These are phyloP conservation scores for Diplosoma virens DNA, from an alignment of 23 tunicate species.

Conservation along the genomic window DNA sequence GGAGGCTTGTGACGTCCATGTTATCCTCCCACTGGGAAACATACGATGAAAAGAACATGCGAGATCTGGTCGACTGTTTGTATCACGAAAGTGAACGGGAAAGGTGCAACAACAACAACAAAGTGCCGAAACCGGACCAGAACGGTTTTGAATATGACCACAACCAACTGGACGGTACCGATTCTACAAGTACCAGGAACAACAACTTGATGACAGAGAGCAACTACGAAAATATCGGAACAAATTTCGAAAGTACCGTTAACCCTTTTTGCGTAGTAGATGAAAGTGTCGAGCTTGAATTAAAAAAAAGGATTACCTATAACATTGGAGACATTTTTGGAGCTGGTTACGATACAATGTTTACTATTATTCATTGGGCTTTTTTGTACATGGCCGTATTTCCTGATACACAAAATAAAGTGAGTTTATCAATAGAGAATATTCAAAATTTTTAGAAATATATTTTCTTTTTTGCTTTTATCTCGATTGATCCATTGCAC, in stretches of 20 bases:
- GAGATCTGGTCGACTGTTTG: constrained; percentile 43
- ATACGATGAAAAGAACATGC: constrained; percentile 30
- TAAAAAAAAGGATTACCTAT: constrained; percentile 22
- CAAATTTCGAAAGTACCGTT: background rate
- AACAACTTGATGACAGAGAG: no score
- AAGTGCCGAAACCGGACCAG: background rate
- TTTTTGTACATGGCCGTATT: constrained; percentile 48
- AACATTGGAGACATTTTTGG: constrained; percentile 47
- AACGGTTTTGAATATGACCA: background rate
- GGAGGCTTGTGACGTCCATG: constrained; percentile 16
- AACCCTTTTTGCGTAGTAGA: background rate
- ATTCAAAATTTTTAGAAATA: no score
- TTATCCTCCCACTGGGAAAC: constrained; percentile 30
- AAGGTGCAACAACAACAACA: constrained; percentile 22
- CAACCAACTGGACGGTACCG: background rate
- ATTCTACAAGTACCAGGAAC: background rate
- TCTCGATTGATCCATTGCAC: no score
- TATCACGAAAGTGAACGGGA: constrained; percentile 26
- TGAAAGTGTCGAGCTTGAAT: background rate
- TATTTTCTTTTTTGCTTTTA: no score
- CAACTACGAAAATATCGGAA: background rate
- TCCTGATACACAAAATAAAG: constrained; percentile 44
- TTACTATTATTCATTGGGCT: constrained; percentile 30
- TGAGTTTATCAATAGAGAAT: background rate
- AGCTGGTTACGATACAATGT: constrained; percentile 56